Conservation (phyloP, 2,888 invertebrate genomes). For the Harpagoxenus sublaevis region DNA sequence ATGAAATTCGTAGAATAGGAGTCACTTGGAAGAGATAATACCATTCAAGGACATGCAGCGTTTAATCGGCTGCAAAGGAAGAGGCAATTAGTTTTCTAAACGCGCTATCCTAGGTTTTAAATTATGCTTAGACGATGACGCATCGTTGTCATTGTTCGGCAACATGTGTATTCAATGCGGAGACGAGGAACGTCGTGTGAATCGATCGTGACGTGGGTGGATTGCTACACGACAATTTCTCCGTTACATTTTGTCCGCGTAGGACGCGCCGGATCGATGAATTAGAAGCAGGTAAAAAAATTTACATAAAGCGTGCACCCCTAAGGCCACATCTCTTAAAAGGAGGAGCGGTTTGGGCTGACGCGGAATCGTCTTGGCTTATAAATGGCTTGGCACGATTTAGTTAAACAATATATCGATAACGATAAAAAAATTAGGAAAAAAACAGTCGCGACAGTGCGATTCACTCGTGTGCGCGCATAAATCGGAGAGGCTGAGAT, state of each 20-base stretch:
- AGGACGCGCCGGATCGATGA: conserved; percentile 51
- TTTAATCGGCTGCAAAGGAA: background rate
- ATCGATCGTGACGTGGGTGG: conserved; percentile 64
- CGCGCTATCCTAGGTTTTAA: conserved; percentile 28
- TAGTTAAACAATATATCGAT: background rate
- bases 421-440: background rate
- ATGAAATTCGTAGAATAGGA: background rate
- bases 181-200: conserved; percentile 54
- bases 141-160: conserved; percentile 58
- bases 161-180: conserved; percentile 35
- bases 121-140: conserved; percentile 56
- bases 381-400: background rate
- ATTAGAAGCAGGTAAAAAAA: conserved; percentile 58
- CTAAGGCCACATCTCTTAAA: background rate
- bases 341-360: background rate
- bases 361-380: background rate
- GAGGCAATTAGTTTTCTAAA: conserved; percentile 43
- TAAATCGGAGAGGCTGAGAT: background rate
- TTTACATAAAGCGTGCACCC: conserved; percentile 32
- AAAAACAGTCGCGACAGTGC: background rate
- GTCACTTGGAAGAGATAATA: background rate
- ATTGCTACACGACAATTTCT: conserved; percentile 69
- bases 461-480: background rate
- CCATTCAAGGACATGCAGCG: conserved; percentile 16
- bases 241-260: conserved; percentile 59